These are phyloP conservation scores for Amphimallon solstitiale DNA, from an alignment of 2,888 invertebrate species.

Conservation along the genomic window DNA sequence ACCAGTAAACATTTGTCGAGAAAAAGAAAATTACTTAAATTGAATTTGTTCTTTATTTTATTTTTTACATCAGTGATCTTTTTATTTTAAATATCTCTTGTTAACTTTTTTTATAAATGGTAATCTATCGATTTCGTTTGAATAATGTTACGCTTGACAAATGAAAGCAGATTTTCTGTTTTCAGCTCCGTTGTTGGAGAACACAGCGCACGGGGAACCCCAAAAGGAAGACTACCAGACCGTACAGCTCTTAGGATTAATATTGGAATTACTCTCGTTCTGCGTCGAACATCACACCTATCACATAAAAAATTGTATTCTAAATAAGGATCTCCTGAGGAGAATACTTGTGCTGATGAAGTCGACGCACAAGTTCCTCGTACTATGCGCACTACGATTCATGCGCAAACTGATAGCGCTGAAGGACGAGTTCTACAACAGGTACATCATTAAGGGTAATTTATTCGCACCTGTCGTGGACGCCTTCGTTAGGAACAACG, in stretches of 20 bases:
- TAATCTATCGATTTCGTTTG: neutral
- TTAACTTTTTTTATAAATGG: too few relatives aligned
- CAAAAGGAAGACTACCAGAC: slow-evolving; percentile 96
- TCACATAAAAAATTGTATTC: slow-evolving; percentile 97
- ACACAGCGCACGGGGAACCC: slow-evolving; percentile 90
- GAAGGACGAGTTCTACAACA: slow-evolving; percentile 98
- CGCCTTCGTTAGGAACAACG: slow-evolving; percentile 95
- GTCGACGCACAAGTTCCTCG: slow-evolving; percentile 96
- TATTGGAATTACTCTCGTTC: slow-evolving; percentile 95
- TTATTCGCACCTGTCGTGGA: slow-evolving; percentile 96
- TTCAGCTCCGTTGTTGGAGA: slow-evolving; percentile 89
- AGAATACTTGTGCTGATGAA: slow-evolving; percentile 96
- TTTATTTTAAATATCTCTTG: too few relatives aligned
- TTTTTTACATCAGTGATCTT: too few relatives aligned
- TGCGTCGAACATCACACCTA: slow-evolving; percentile 99
- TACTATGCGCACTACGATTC: slow-evolving; percentile 94
- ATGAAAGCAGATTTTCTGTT: slow-evolving; percentile 50
- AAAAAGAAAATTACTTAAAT: too few relatives aligned
- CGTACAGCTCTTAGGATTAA: slow-evolving; percentile 93
- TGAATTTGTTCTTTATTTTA: too few relatives aligned
- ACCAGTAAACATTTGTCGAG: too few relatives aligned
- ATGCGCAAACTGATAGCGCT: slow-evolving; percentile 96
- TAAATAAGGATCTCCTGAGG: slow-evolving; percentile 95
- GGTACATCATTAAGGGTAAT: slow-evolving; percentile 94
- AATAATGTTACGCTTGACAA: slow-evolving; percentile 38